Evolutionary conservation across 2,888 invertebrate genomes (phyloP).

Genomic region (Yponomeuta evonymella): DNA sequence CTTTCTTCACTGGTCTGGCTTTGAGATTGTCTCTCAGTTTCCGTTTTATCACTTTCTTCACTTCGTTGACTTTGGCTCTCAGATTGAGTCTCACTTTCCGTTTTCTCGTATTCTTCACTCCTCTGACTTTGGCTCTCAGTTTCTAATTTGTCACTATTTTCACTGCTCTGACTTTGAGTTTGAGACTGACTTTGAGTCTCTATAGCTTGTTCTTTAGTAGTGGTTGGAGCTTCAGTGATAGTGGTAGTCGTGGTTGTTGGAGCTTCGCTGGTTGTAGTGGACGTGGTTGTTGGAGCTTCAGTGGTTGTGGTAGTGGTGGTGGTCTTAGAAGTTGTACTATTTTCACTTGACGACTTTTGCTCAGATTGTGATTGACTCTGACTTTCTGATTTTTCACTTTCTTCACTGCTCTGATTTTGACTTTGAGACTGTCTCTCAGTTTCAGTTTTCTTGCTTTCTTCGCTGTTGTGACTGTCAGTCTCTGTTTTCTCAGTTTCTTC

Average conservation of each 20-base stretch:
- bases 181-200: not conserved
- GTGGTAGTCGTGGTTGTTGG: not conserved
- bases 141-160: not conserved
- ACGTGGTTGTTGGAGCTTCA: not conserved
- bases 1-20: not conserved
- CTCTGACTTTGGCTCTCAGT: not conserved
- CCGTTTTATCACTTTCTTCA: not conserved
- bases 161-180: not conserved
- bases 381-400: not conserved
- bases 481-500: not conserved
- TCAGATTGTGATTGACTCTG: not conserved
- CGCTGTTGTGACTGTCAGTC: not conserved
- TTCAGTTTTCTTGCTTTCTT: not conserved
- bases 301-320: not conserved
- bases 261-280: not conserved
- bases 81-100: not conserved
- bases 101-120: not conserved
- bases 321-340: not conserved
- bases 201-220: not conserved
- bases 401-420: not conserved
- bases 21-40: not conserved
- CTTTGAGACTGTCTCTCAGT: not conserved
- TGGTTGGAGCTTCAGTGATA: slow-evolving; percentile 7
- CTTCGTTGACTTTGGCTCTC: not conserved
- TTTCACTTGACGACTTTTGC: not conserved